Percentiles rank a stretch among this genome's conserved stretches.
Evolutionary conservation across 2,888 invertebrate genomes (phyloP).

Genomic region (Pseudococcus viburni): DNA sequence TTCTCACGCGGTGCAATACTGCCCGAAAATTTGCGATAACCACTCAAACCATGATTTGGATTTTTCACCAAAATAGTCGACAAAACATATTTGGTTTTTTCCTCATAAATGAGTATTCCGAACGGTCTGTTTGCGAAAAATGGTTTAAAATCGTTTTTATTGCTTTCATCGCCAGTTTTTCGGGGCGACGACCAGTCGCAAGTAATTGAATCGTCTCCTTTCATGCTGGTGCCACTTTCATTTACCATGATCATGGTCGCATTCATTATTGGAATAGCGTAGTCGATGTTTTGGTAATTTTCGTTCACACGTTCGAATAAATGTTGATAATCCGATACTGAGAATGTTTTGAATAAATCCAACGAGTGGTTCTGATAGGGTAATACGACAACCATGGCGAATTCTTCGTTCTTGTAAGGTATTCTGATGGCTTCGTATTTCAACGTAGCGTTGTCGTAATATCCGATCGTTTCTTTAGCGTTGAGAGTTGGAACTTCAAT

Average conservation of each 20-base stretch:
- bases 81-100: conserved; percentile 1
- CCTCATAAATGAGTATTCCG: background rate
- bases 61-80: background rate
- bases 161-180: background rate
- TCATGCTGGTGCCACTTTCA: background rate
- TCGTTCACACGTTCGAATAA: background rate
- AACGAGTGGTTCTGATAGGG: background rate
- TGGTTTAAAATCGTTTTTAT: background rate
- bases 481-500: background rate
- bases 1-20: too few relatives aligned
- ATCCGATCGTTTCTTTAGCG: background rate
- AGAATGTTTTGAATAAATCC: background rate
- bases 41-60: background rate
- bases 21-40: too few relatives aligned
- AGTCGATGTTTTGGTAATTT: background rate
- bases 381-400: background rate
- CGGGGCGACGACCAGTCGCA: background rate
- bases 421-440: background rate
- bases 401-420: background rate
- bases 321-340: background rate
- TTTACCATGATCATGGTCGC: background rate
- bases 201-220: background rate
- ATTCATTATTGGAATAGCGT: background rate
- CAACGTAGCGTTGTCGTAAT: background rate
- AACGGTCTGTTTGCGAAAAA: background rate